Base-by-base conservation (phyloP, 2,888 invertebrate species). In the Melinaea marsaeus region DNA sequence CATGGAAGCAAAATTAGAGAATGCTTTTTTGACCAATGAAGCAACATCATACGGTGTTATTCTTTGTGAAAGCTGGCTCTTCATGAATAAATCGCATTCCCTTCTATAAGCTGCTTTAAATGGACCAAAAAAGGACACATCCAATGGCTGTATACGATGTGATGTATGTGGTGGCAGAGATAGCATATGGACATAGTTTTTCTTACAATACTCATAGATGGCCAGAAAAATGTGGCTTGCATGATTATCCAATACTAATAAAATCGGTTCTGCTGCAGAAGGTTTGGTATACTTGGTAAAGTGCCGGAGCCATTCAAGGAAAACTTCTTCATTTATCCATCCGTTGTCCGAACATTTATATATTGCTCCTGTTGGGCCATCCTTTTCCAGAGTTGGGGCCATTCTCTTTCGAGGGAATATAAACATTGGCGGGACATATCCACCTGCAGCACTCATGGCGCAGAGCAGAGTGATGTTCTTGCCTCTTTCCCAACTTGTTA, bases 11-110 rank as follows among this genome's bases (percentile, higher is more conserved):
- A 60, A 13, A 45, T 34, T 42, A 9, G 54, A 65, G 66, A 45
- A 66, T 66, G 66, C 70, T 61, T 66, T 51, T 57, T 66, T 65
- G 55, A 58, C 59, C 56, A 55, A 22, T 35, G 70, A 64, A 32
- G 74, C 75, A 37, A 76, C 68, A 57, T 75, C 74, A 60, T 72
- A 75, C 32, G 72, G 74, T 9, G 75, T 75, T 63, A 74, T 74
- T 59, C 55, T 66, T 63, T 70, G 6, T n/a, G 35, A 4, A 5
- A 35, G 6, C 4, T 35, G 35, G 35, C 35, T 35, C 35, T 35
- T 56, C 54, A 54, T 54, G 4, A 55, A 55, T 13, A 55, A 32
- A 55, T 60, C 45, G 46, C 60, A 60, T 33, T 45, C 55, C 7
- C 56, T 47, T 57, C 54, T 57, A 13, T 54, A 59, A 7, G 47